Percentiles rank a stretch among this genome's conserved stretches.
phyloP scores from a whole-genome alignment of 2,113 vertebrate species.

The Tragulus kanchil region DNA sequence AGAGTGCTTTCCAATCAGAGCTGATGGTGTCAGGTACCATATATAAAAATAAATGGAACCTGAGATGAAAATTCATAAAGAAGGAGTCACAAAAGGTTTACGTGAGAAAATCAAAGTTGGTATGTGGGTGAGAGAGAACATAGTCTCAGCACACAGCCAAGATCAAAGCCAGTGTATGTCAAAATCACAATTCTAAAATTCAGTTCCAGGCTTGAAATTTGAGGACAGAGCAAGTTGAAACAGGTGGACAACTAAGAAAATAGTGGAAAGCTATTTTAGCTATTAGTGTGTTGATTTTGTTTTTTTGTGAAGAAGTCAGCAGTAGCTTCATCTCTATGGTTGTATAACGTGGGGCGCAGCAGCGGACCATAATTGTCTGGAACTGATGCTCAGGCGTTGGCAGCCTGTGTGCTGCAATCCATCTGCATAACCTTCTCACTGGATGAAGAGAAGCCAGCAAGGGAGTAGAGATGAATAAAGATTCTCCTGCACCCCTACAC shows the following conservation, averaged over 20 bases:
- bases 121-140: neutral
- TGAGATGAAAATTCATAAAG: neutral
- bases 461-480: neutral
- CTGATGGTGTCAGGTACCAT: neutral
- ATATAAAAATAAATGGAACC: neutral
- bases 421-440: too few relatives aligned
- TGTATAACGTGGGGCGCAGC: neutral
- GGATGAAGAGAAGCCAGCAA: neutral
- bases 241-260: neutral
- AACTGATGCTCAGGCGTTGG: neutral
- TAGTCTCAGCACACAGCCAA: neutral
- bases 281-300: neutral
- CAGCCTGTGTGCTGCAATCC: accelerated
- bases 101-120: neutral
- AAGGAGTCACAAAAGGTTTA: neutral
- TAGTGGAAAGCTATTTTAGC: neutral
- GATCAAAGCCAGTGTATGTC: neutral
- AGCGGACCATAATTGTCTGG: neutral
- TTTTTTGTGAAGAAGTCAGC: neutral
- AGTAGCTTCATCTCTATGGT: neutral
- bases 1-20: neutral
- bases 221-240: neutral
- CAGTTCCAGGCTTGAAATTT: neutral
- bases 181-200: neutral
- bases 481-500: neutral